These are phyloP conservation scores for Tympanuchus pallidicinctus DNA, from an alignment of 2,113 vertebrate genomes.

Conservation along the genomic window DNA sequence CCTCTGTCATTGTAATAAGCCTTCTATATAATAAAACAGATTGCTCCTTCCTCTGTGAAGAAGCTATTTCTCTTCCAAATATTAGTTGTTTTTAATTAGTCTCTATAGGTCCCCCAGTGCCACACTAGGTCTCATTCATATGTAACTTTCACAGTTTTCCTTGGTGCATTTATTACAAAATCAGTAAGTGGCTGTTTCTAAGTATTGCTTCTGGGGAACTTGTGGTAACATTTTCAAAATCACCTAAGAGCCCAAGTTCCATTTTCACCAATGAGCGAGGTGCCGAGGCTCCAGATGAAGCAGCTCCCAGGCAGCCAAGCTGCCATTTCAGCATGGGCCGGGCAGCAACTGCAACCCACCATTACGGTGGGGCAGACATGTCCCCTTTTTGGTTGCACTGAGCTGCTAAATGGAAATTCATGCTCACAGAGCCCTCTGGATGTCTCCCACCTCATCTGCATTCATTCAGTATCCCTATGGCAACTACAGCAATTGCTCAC, in stretches of 20 bases:
- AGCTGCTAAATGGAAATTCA: not conserved
- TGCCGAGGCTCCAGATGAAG: rapidly evolving
- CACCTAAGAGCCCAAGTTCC: slow-evolving; percentile 5
- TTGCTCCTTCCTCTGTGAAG: not conserved
- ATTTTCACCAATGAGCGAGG: not conserved
- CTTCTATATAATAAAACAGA: not conserved
- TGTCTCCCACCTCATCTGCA: slow-evolving; percentile 42
- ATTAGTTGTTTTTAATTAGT: slow-evolving; percentile 17
- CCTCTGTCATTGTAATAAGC: not conserved
- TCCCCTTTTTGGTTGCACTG: not conserved
- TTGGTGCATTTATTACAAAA: not conserved
- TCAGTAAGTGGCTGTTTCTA: slow-evolving; percentile 6
- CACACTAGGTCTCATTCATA: not conserved
- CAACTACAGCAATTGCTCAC: slow-evolving; percentile 60
- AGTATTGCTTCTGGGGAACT: slow-evolving; percentile 12
- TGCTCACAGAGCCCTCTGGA: slow-evolving; percentile 7
- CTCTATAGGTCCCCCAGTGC: not conserved
- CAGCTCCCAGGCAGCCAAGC: not conserved
- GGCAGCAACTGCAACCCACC: rapidly evolving
- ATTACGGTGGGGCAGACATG: not conserved
- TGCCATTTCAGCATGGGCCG: not conserved
- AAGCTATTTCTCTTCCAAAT: slow-evolving; percentile 5
- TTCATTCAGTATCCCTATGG: slow-evolving; percentile 54
- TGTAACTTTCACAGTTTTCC: slow-evolving; percentile 1
- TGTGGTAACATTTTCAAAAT: not conserved